Evolutionary conservation across 1,140 invertebrate species (phyloP), one percentile per base, ranked within the genome.

Genomic region (Heliconius eleuchia): DNA sequence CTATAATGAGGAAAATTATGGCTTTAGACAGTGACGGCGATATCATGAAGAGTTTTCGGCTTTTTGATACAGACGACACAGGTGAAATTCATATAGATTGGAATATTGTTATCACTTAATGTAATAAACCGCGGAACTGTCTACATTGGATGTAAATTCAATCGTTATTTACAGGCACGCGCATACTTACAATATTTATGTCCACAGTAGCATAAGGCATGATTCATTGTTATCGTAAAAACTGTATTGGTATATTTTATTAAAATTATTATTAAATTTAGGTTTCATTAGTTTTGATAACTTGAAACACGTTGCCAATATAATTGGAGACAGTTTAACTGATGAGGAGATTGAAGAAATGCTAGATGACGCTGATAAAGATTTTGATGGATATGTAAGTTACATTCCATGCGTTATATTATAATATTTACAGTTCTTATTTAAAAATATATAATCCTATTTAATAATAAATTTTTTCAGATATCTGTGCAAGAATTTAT

Each of bases 261-360:
- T 16, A 27, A 66, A 16, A 16, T 16, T 66, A 66, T 6, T 5
- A 27, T 30, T 27, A 27, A 46, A 66, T 66, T 66, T 76, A 95
- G 94, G 92, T 39, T 86, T 83, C 39, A 91, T 94, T 57, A 91
- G 88, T 80, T 91, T 93, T 71, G 91, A 94, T 18, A 94, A 94
- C 75, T 76, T 95, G 18, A 94, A 92, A 80, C 27, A 77, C 16
- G 92, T 94, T 1, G 88, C 90, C 0, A 80, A 92, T 77, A 88
- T 91, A 18, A 82, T 95, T 6, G 92, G 86, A 1, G 86, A 83
- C 18, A 78, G 88, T 82, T 81, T 94, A 16, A 91, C 89, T 2
- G 94, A 95, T 82, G 90, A 95, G 82, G 93, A 95, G 87, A 94
- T 95, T 42, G 88, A 92, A 73, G 93, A 95, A 83, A 94, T 95